Base-by-base conservation (phyloP, 2,113 vertebrate species). In the Phalacrocorax aristotelis region DNA sequence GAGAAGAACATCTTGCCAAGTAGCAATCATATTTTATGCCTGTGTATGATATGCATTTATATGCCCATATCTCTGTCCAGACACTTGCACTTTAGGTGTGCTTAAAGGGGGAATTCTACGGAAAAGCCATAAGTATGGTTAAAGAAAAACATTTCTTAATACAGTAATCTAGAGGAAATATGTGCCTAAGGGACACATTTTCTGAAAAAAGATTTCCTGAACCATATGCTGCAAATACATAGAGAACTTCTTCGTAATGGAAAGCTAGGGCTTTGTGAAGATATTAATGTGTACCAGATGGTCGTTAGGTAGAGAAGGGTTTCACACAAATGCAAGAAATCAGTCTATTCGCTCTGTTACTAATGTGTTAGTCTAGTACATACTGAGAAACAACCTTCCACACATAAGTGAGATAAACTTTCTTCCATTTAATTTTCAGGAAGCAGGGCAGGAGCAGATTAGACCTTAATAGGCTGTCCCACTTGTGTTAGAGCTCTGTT, bases 271-370 rank as follows among this genome's bases (percentile, higher is more conserved):
- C 93, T 97, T 96, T 77, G 92, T 92, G 88, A 96, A 94, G 83
- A 95, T 93, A 98, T 93, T 97, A 98, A 97, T 95, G 95, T 68
- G 81, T 97, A 95, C 97, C 98, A 98, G 97, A 98, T 98, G 97
- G 96, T 84, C 12, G 64, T 97, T 97, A 98, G 95, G 96, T 97
- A 97, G 91, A 95, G 55, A 96, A 91, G 64, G 52, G 89, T 79
- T 98, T 93, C 82, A 94, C 78, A 88, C 52, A 97, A 97, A 96
- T 8, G 11, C 26, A 46, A 98, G 88, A 97, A 97, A 97, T 91
- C 91, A 85, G 61, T 55, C 60, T 69, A 92, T 96, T 94, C 42
- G 17, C 88, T 96, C 49, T 90, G 58, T 66, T 87, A 69, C 93
- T 94, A 58, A 96, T 85, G n/a, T 74, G 94, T 94, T 95, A 97